Evolutionary conservation across 1,140 invertebrate species (phyloP), one percentile per base, ranked within the genome.

Genomic region (Leguminivora glycinivorella): DNA sequence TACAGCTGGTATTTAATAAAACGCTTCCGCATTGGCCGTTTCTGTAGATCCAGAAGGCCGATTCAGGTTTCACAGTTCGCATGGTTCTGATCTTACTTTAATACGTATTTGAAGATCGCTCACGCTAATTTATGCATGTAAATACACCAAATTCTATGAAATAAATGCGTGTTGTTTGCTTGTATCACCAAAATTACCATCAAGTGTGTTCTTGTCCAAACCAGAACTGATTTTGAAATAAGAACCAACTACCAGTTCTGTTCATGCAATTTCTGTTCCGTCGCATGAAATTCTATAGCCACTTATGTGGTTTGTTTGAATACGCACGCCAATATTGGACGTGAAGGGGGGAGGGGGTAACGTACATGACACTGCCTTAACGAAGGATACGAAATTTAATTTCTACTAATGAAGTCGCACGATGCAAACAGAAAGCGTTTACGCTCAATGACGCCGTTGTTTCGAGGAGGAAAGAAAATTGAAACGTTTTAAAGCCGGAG

Each of bases 401-500:
- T 76, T 74, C 66, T 74, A 68, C 73, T 79, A 79, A 82, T 82
- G 74, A 82, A 79, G 77, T 77, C 72, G 73, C 70, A 14, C 43
- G 9, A 14, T 10, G 56, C 71, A 73, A 72, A 78, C 72, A 74
- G 74, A 75, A 76, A 79, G 52, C 69, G 47, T 72, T 76, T 76
- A 68, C 71, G 66, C 70, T 52, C 73, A 73, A 75, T 72, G 74
- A 79, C 72, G 73, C 72, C 69, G 72, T 75, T 79, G 72, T 78
- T 75, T 75, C 47, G 19, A 74, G 73, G 90, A 84, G 38, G 88
- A 75, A 80, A 86, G 88, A 75, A 92, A 91, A 79, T 90, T 78
- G 31, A 91, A 84, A 80, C 92, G 91, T 74, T 92, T 92, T 72
- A 91, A 91, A 85, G 75, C 31, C 86, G 88, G 52, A 90, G 24